phyloP scores from a whole-genome alignment of 37 sponge, comb jelly and placozoan species.

The Amphimedon queenslandica region DNA sequence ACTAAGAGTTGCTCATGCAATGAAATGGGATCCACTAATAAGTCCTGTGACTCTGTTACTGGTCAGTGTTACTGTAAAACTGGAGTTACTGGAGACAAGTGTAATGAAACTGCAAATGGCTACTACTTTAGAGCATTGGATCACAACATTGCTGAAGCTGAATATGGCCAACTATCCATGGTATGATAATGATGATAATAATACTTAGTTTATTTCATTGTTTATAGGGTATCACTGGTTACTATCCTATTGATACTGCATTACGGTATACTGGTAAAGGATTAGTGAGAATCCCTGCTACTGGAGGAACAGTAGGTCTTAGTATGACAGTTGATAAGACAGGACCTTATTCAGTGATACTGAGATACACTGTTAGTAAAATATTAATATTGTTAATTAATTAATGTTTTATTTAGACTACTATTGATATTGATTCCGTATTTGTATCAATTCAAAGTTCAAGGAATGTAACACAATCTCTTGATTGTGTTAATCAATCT shows the following conservation, averaged over 20 bases:
- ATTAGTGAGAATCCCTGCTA: conserved; percentile 3
- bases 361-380: conserved; percentile 39
- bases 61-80: conserved; percentile 69
- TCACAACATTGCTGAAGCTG: conserved; percentile 50
- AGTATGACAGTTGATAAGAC: conserved; percentile 13
- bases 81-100: conserved; percentile 28
- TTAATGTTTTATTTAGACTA: too few species aligned
- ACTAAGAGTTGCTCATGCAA: conserved; percentile 32
- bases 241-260: conserved; percentile 4
- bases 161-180: conserved; percentile 17
- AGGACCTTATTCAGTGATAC: conserved; percentile 40
- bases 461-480: background rate
- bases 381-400: too few species aligned
- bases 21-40: conserved; percentile 16
- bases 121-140: conserved; percentile 46
- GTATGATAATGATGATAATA: conserved; percentile 7
- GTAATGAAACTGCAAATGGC: conserved; percentile 28
- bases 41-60: conserved; percentile 45
- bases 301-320: conserved; percentile 12
- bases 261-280: conserved; percentile 44
- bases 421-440: too few species aligned
- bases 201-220: background rate
- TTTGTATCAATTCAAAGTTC: too few species aligned
- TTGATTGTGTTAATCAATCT: background rate
- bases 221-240: background rate